phyloP scores from a whole-genome alignment of 2,797 vertebrate species.

The Protosalanx chinensis region DNA sequence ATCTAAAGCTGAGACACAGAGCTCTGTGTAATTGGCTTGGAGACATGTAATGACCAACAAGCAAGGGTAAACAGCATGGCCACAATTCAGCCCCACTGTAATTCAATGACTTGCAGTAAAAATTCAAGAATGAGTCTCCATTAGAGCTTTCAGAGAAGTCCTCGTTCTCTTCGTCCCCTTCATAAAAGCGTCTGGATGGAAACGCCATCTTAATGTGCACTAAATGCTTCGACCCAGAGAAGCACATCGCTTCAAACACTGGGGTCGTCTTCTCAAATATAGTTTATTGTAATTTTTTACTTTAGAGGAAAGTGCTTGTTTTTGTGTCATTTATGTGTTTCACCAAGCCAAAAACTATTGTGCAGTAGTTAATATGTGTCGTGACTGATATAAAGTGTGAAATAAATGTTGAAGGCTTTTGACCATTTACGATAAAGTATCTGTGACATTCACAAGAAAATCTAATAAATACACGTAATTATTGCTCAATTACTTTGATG shows the following conservation, averaged over 20 bases:
- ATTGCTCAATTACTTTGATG: neutral
- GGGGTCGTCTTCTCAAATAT: neutral
- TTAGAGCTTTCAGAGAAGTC: conserved; percentile 65
- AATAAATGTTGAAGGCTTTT: no score
- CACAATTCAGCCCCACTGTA: conserved; percentile 69
- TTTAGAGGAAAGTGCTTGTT: no score
- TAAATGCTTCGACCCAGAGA: conserved; percentile 47
- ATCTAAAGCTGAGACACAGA: neutral
- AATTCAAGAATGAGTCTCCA: conserved; percentile 60
- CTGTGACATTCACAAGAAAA: no score
- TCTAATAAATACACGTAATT: no score
- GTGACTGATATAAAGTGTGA: no score
- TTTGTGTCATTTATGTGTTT: no score
- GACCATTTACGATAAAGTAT: no score
- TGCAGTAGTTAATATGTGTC: no score
- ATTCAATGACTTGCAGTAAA: conserved; percentile 69
- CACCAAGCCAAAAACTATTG: no score
- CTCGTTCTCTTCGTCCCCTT: conserved; percentile 54
- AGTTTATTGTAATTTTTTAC: no score
- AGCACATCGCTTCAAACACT: conserved; percentile 33
- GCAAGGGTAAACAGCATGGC: conserved; percentile 50
- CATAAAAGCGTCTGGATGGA: conserved; percentile 66
- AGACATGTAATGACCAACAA: conserved; percentile 54
- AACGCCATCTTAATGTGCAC: conserved; percentile 61
- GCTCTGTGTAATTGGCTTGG: conserved; percentile 50